Evolutionary conservation across 1,140 invertebrate genomes (phyloP), one percentile per base, ranked within the genome.

Genomic region (Sesamia nonagrioides): DNA sequence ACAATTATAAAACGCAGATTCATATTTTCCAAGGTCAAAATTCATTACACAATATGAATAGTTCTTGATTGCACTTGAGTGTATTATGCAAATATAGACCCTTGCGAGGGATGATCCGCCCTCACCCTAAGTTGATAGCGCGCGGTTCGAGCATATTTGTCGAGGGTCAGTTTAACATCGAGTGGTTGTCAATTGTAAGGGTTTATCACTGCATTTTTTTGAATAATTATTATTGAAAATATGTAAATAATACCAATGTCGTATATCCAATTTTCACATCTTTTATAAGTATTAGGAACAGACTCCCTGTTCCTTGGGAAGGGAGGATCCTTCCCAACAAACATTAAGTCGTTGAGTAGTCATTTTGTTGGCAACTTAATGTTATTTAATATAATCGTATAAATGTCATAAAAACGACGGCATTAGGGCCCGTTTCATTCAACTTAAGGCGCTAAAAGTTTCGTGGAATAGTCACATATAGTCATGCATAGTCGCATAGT

Each of bases 41-140:
- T 35, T 60, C 56, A 60, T 60, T 60, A 35, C 35, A 33, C 56
- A 60, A 60, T 60, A 60, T 60, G 56, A 60, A 60, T 27, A 60
- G 21, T 15, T 60, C 0, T n/a, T 50, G 45, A 50, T 50, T 50
- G 45, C 15, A 50, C 11, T 35, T 15, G 56, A 60, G 56, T 60
- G 27, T 60, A 60, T 60, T 60, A 15, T 33, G 15, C 56, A 60
- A 60, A 60, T 35, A 33, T 35, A 33, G 56, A 27, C 56, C 9
- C 27, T 27, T 15, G 56, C 27, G 11, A 60, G 56, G 27, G 21
- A 35, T 35, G 33, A 60, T 60, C 13, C 15, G 35, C 18, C 54
- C 56, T 33, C 21, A 4, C 56, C 56, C 56, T 15, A 60, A 33
- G 56, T 35, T 21, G 6, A n/a, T 50, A 45, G 42, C 11, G 45